Base-by-base conservation (phyloP, 2,888 invertebrate genomes). In the Cremastinae sp. region DNA sequence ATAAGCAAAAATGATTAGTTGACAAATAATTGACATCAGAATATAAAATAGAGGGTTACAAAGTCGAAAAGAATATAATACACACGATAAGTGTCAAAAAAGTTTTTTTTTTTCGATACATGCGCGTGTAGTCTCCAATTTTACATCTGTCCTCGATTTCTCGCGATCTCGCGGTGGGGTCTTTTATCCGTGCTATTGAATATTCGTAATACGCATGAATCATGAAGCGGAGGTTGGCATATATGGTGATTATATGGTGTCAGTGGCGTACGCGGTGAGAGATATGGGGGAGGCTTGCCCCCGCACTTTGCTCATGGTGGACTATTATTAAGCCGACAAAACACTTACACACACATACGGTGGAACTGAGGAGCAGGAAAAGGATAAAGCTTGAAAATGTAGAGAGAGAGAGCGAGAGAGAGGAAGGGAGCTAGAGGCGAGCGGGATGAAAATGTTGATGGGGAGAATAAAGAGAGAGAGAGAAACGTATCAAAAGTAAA, bases 281-380 rank as follows among this genome's bases (percentile, higher is more conserved):
- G 28, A 28, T 2, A 28, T 5, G 28, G 28, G 28, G 28, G 28
- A 80, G 84, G 79, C 82, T 82, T 72, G 79, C 82, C 82, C 80
- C 83, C 82, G 86, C 82, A 87, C 85, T 85, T 87, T 83, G 83
- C 86, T 75, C 82, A 45, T 62, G 78, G 75, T 78, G 84, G 84
- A 83, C 85, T 88, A 86, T 88, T 86, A 88, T 88, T 88, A 88
- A 85, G 84, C 84, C 71, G 84, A 86, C 87, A 87, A 87, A 87
- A 83, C 82, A 81, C 61, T 53, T 36, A 51, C 87, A 83, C 82
- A 81, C 61, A 62, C 36, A 51, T 41, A 22, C 70, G 64, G 20
- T 64, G 53, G 41, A 68, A 49, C 68, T n/a, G n/a, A n/a, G 56
- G 41, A 68, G 74, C 47, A 62, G 68, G 45, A 61, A 68, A 64